Conservation (phyloP, 2,888 invertebrate genomes). For the Rhimphoctona megacephalus region DNA sequence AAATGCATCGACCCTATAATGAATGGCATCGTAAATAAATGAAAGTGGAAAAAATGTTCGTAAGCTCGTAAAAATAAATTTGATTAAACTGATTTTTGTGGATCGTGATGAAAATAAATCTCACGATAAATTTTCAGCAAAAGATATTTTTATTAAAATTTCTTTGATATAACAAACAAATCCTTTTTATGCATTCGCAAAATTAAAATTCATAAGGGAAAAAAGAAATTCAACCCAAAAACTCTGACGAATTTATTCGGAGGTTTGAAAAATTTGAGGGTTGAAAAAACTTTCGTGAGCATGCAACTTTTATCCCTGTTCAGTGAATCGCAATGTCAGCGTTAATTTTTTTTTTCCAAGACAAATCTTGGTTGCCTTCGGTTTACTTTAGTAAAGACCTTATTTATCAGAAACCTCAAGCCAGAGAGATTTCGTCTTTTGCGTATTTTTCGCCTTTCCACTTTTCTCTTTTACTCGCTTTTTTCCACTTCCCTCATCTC, state of each 20-base stretch:
- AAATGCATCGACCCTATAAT: not conserved
- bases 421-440: slow-evolving; percentile 32
- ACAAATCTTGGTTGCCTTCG: slow-evolving; percentile 15
- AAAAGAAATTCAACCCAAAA: not conserved
- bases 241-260: not conserved
- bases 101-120: not conserved
- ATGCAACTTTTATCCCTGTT: slow-evolving; percentile 38
- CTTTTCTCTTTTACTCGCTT: slow-evolving; percentile 8
- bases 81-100: not conserved
- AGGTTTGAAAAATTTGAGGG: slow-evolving; percentile 8
- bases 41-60: not conserved
- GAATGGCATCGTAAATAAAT: not conserved
- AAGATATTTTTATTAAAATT: not conserved
- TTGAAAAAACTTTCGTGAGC: slow-evolving; percentile 24
- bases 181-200: not conserved
- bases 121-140: not conserved
- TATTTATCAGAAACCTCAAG: slow-evolving; percentile 51
- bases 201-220: not conserved
- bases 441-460: slow-evolving; percentile 54
- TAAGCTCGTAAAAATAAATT: not conserved
- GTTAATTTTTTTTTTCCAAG: slow-evolving; percentile 18
- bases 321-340: slow-evolving; percentile 42
- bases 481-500: slow-evolving; percentile 28
- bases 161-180: not conserved
- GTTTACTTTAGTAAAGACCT: slow-evolving; percentile 38